Evolutionary conservation across 2,797 vertebrate genomes (phyloP), one percentile per base, ranked within the genome.

Genomic region (Xiphorhynchus erythropygius): DNA sequence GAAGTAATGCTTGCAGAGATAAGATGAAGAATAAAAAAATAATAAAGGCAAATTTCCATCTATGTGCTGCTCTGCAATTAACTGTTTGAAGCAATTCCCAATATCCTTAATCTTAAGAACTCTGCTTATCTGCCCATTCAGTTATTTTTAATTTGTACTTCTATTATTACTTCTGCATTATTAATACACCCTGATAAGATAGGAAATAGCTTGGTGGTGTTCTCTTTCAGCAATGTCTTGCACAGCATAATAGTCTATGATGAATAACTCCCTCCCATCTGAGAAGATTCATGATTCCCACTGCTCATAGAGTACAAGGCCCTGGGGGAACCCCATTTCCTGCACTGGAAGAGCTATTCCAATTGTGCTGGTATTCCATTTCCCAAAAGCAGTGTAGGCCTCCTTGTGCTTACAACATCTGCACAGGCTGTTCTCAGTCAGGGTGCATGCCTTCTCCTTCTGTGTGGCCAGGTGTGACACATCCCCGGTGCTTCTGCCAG

Each of bases 121-220:
- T 85, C 89, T 87, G 37, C 42, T 93, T 93, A 89, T 86, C 97
- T 88, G 24, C 59, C 76, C 57, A 89, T 96, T 87, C 89, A 90
- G 86, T 84, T 73, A 79, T 96, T 97, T 96, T 89, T 88, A 84
- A 93, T 89, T 79, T 85, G 94, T 94, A 96, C 85, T 89, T 84
- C 89, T 74, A 55, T 93, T 94, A 94, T 89, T 69, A 81, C 80
- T 79, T 32, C 64, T 97, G 87, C 89, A 93, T 94, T 95, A 94
- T 85, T 92, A 95, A 97, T 84, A 91, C 60, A 84, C 85, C 73
- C 91, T 47, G 90, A 95, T 94, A 94, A 90, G 79, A 83, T 30
- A 96, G 94, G 89, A 96, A 96, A 94, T 35, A 49, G 91, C 64
- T 93, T 55, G 57, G 63, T 71, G 60, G 67, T 37, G 35, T 37